Evolutionary conservation across 2,113 vertebrate species (phyloP).

Genomic region (Aix galericulata): DNA sequence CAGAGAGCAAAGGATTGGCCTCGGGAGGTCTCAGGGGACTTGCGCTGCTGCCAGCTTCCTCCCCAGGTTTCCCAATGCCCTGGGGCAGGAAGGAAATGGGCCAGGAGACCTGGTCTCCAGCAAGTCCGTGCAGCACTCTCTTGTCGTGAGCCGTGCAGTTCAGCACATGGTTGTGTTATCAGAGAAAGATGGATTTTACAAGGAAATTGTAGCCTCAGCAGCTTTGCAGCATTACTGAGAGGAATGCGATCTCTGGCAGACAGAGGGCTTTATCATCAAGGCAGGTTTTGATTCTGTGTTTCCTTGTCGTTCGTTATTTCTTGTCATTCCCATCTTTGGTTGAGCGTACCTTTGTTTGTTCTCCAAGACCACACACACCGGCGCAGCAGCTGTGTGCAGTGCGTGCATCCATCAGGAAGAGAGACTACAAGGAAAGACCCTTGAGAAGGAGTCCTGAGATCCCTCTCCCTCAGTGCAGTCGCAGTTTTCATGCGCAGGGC

Average conservation of each 20-base stretch:
- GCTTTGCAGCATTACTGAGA: background rate
- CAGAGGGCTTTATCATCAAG: background rate
- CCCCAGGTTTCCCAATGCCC: background rate
- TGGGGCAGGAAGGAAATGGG: background rate
- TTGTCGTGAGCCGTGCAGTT: background rate
- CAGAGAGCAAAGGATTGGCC: background rate
- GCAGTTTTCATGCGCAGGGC: background rate
- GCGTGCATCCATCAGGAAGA: background rate
- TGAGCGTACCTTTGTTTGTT: background rate
- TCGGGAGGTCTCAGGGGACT: background rate
- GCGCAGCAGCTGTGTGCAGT: background rate
- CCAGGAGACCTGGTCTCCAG: background rate
- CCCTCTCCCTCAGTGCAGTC: background rate
- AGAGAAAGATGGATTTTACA: background rate
- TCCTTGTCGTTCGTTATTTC: accelerated
- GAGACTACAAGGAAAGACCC: background rate
- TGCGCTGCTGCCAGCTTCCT: background rate
- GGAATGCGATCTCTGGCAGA: background rate
- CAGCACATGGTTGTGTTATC: accelerated
- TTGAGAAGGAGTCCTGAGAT: background rate
- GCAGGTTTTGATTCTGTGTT: background rate
- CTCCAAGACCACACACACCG: background rate
- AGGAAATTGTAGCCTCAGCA: background rate
- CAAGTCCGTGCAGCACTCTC: accelerated
- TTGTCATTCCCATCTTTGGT: background rate